These are phyloP conservation scores for Zhengitettix transpicula DNA, from an alignment of 2,888 invertebrate genomes.

Conservation along the genomic window DNA sequence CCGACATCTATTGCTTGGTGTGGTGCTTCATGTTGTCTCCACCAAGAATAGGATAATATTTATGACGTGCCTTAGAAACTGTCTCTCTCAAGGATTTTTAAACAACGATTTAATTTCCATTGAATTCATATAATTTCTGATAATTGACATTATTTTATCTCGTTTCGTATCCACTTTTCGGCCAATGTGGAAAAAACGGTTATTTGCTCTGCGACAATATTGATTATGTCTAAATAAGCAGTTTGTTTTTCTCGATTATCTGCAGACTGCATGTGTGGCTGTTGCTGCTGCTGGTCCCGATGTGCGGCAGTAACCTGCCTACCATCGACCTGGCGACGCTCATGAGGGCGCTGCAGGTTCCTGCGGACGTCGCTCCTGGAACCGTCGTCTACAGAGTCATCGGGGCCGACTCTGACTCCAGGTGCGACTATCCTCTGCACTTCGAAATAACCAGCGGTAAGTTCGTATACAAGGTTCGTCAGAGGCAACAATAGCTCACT, in stretches of 20 bases:
- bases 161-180: too few species aligned
- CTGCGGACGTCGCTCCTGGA: conserved; percentile 66
- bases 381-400: conserved; percentile 75
- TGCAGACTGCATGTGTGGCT: not conserved
- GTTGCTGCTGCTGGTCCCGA: not conserved
- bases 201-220: too few species aligned
- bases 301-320: conserved; percentile 39
- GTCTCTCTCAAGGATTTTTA: too few species aligned
- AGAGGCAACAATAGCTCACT: not conserved
- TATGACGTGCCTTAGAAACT: too few species aligned
- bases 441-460: conserved; percentile 34
- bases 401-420: conserved; percentile 72
- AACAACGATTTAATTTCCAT: too few species aligned
- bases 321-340: conserved; percentile 71
- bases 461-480: not conserved
- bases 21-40: too few species aligned
- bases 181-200: too few species aligned
- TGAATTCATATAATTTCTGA: too few species aligned
- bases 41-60: too few species aligned
- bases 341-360: conserved; percentile 66
- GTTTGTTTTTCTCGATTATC: not conserved
- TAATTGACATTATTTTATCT: too few species aligned
- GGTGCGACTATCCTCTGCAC: conserved; percentile 70
- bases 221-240: too few species aligned
- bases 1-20: too few species aligned